Evolutionary conservation across 2,113 vertebrate species (phyloP).

Genomic region (Nesogale talazaci): DNA sequence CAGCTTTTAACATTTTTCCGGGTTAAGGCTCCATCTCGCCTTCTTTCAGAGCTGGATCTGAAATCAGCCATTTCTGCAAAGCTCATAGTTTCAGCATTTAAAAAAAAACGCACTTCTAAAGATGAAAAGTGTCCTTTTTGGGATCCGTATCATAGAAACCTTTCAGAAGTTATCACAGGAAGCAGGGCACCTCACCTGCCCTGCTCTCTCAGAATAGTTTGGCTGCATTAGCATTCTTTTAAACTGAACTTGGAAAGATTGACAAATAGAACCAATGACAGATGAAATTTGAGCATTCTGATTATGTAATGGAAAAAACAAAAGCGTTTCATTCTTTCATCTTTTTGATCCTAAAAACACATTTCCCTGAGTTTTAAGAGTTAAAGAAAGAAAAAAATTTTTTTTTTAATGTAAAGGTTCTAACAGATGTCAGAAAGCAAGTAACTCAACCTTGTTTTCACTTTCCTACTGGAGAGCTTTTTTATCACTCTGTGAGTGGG

Average conservation of each 20-base stretch:
- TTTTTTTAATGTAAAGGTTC: background rate
- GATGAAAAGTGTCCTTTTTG: constrained; percentile 84
- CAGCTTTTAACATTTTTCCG: constrained; percentile 57
- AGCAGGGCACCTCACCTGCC: constrained; percentile 70
- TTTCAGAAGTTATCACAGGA: constrained; percentile 89
- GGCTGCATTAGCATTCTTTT: constrained; percentile 66
- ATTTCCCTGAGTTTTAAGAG: constrained; percentile 40
- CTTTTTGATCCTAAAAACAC: background rate
- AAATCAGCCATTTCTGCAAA: constrained; percentile 73
- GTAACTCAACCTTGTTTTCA: background rate
- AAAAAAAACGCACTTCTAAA: constrained; percentile 87
- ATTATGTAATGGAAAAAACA: constrained; percentile 47
- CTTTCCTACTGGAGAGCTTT: constrained; percentile 28
- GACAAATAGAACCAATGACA: constrained; percentile 50
- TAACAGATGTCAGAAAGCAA: constrained; percentile 9
- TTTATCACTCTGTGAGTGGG: constrained; percentile 29
- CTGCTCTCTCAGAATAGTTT: constrained; percentile 74
- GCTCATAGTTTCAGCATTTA: constrained; percentile 86
- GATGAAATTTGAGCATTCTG: constrained; percentile 14
- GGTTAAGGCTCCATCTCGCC: background rate
- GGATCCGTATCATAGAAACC: constrained; percentile 88
- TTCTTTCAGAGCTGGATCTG: constrained; percentile 66
- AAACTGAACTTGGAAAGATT: constrained; percentile 65
- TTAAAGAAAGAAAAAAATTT: background rate
- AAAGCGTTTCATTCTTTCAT: background rate